Conservation (phyloP, 2,888 invertebrate genomes). For the Hypomecis punctinalis region DNA sequence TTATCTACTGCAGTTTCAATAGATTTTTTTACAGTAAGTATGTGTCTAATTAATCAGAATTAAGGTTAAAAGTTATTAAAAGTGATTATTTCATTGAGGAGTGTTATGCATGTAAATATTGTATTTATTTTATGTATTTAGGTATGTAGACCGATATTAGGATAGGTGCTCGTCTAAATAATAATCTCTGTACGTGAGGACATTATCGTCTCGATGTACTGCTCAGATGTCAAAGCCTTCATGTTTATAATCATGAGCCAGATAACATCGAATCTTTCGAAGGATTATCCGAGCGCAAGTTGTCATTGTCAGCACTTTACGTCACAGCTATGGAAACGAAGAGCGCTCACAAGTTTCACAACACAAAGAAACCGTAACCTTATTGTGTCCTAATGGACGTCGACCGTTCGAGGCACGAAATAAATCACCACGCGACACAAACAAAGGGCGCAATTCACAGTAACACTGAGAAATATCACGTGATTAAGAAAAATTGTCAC, state of each 20-base stretch:
- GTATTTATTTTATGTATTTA: background rate
- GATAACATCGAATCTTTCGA: slow-evolving; percentile 66
- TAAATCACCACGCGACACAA: slow-evolving; percentile 61
- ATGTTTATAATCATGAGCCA: slow-evolving; percentile 42
- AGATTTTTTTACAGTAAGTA: too few relatives aligned
- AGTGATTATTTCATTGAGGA: too few relatives aligned
- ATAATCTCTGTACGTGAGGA: slow-evolving; percentile 33
- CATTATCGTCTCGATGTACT: slow-evolving; percentile 25
- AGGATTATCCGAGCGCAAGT: slow-evolving; percentile 57
- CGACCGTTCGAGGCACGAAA: slow-evolving; percentile 52
- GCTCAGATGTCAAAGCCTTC: slow-evolving; percentile 21
- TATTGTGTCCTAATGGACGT: slow-evolving; percentile 54
- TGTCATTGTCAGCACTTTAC: slow-evolving; percentile 50
- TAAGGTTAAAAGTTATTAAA: too few relatives aligned
- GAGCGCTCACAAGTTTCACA: slow-evolving; percentile 53
- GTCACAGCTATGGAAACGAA: slow-evolving; percentile 60
- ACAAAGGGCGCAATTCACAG: slow-evolving; percentile 68
- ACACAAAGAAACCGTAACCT: slow-evolving; percentile 72
- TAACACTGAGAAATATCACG: slow-evolving; percentile 67
- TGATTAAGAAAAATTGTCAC: slow-evolving; percentile 73
- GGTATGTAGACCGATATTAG: background rate
- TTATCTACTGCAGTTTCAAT: background rate
- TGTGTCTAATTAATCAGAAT: too few relatives aligned
- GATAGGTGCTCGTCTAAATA: background rate
- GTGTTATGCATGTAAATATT: too few relatives aligned